Conservation (phyloP, 2,888 invertebrate genomes). For the Mellilla xanthometata region DNA sequence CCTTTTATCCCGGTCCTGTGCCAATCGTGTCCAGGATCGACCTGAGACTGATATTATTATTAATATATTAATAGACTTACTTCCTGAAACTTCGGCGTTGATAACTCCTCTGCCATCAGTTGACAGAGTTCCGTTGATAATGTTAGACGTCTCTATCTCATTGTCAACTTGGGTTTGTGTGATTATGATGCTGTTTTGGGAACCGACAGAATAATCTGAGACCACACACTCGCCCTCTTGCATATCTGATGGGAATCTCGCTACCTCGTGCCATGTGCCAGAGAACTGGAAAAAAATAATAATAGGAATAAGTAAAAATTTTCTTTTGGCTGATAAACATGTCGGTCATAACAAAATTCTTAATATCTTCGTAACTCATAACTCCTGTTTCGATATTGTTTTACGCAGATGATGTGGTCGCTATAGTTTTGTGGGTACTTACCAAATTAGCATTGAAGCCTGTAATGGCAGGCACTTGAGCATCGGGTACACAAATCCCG, state of each 20-base stretch:
- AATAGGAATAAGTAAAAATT: too few species aligned
- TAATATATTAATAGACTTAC: too few species aligned
- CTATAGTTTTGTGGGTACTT: too few species aligned
- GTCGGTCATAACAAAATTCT: background rate
- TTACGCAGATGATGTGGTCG: too few species aligned
- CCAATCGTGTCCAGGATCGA: too few species aligned
- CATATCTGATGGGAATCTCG: slow-evolving; percentile 61
- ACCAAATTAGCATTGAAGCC: slow-evolving; percentile 50
- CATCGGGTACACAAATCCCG: slow-evolving; percentile 52
- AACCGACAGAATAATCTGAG: slow-evolving; percentile 29
- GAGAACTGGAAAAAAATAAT: slow-evolving; percentile 47
- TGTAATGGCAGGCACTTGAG: slow-evolving; percentile 38
- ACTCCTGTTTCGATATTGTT: too few species aligned
- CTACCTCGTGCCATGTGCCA: slow-evolving; percentile 63
- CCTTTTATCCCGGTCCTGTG: too few species aligned
- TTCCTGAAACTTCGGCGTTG: slow-evolving; percentile 36
- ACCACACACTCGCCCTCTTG: slow-evolving; percentile 58
- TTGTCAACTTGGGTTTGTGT: slow-evolving; percentile 46
- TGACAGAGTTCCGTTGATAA: slow-evolving; percentile 36
- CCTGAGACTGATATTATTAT: too few species aligned
- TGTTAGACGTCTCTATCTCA: slow-evolving; percentile 40
- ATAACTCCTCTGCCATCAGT: slow-evolving; percentile 52
- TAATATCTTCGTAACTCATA: too few species aligned
- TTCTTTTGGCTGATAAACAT: too few species aligned
- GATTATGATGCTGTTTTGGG: slow-evolving; percentile 36